Evolutionary conservation across 2,113 vertebrate species (phyloP).

Genomic region (Condylura cristata): DNA sequence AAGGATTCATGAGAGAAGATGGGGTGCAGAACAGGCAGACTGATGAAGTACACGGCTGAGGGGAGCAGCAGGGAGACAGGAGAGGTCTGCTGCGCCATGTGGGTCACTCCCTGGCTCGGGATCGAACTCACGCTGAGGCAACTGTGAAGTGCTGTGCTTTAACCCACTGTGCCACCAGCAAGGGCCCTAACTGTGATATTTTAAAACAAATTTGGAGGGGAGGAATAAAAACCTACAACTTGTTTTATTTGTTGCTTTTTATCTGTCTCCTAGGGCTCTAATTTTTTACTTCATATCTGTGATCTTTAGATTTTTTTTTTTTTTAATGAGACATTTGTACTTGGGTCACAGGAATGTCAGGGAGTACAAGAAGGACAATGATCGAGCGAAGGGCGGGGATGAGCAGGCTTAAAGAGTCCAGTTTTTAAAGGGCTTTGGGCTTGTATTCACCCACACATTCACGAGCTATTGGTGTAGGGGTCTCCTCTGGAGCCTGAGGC

Average conservation of each 20-base stretch:
- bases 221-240: not conserved
- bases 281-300: not conserved
- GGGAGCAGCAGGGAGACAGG: too few species aligned
- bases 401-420: not conserved
- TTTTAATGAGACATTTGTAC: constrained; percentile 19
- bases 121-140: too few species aligned
- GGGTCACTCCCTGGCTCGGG: too few species aligned
- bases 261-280: not conserved
- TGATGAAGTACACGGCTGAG: too few species aligned
- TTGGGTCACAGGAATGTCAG: not conserved
- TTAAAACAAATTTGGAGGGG: constrained; percentile 16
- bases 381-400: not conserved
- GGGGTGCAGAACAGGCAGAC: too few species aligned
- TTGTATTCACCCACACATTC: not conserved
- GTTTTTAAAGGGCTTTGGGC: not conserved
- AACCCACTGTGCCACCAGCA: too few species aligned
- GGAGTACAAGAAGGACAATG: not conserved
- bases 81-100: too few species aligned
- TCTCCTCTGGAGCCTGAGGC: not conserved
- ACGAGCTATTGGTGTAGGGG: not conserved
- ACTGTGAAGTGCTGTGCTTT: too few species aligned
- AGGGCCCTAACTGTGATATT: too few species aligned
- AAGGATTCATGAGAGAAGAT: too few species aligned
- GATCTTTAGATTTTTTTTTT: not conserved
- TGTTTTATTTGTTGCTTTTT: constrained; percentile 38